phyloP scores from a whole-genome alignment of 1,140 invertebrate genomes.

The Triops longicaudatus region DNA sequence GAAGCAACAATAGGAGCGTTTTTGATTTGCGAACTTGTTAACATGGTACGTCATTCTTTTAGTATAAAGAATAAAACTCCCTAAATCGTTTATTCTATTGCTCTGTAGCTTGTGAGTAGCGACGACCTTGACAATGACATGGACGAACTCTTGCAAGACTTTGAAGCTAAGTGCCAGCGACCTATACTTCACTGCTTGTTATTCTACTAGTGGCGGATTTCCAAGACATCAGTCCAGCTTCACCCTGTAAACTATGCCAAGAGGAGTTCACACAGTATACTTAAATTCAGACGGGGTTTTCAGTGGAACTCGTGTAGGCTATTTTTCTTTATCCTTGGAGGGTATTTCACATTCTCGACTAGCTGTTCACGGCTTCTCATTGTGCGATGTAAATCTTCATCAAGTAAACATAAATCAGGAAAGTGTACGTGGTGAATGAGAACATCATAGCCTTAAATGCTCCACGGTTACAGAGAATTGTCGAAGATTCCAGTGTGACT shows the following conservation, averaged over 20 bases:
- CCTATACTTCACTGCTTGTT: slow-evolving; percentile 85
- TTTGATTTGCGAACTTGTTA: slow-evolving; percentile 88
- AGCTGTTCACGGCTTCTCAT: too few relatives aligned
- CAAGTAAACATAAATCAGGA: too few relatives aligned
- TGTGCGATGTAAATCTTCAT: too few relatives aligned
- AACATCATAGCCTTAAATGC: too few relatives aligned
- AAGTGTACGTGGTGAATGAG: too few relatives aligned
- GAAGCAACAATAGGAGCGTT: slow-evolving; percentile 99
- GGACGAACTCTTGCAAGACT: slow-evolving; percentile 91
- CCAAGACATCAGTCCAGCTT: background rate
- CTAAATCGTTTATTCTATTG: slow-evolving; percentile 29
- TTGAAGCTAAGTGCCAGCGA: slow-evolving; percentile 79
- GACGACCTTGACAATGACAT: slow-evolving; percentile 97
- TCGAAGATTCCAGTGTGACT: too few relatives aligned
- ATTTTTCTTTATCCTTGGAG: too few relatives aligned
- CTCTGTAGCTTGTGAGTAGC: slow-evolving; percentile 68
- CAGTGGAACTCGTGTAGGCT: too few relatives aligned
- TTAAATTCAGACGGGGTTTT: too few relatives aligned
- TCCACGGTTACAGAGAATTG: too few relatives aligned
- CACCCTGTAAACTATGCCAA: background rate
- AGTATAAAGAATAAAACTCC: background rate
- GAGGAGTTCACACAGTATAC: background rate
- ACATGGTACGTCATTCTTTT: slow-evolving; percentile 53
- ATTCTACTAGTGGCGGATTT: slow-evolving; percentile 65
- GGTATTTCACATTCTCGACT: too few relatives aligned